Conservation (phyloP, 1,140 invertebrate species). For the Drosophila oshimai region DNA sequence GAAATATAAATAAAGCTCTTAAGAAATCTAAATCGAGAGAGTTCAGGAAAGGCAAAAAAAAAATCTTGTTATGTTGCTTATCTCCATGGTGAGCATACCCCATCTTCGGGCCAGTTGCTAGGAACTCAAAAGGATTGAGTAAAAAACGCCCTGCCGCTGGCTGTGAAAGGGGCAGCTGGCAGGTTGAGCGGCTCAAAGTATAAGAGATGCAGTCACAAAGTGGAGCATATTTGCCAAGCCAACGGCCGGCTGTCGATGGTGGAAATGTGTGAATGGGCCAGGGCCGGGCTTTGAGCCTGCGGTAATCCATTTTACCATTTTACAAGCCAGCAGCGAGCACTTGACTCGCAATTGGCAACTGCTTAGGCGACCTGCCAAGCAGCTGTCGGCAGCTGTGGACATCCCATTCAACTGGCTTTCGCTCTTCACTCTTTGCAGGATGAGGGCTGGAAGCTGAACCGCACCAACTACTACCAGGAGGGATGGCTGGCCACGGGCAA, state of each 20-base stretch:
- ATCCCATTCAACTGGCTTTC: conserved; percentile 10
- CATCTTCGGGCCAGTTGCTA: background rate
- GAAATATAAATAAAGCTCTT: no score
- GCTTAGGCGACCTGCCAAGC: conserved; percentile 55
- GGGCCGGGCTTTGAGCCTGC: conserved; percentile 18
- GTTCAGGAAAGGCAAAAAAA: background rate
- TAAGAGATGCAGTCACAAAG: conserved; percentile 24
- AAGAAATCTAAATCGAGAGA: no score
- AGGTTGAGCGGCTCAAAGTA: conserved; percentile 18
- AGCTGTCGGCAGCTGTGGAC: conserved; percentile 35
- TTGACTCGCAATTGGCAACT: conserved; percentile 63
- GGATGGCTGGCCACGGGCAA: conserved; percentile 99
- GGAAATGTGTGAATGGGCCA: conserved; percentile 35
- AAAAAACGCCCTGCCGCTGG: conserved; percentile 13
- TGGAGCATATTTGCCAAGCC: conserved; percentile 37
- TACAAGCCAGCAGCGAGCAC: conserved; percentile 26
- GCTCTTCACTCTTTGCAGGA: conserved; percentile 85
- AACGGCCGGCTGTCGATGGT: conserved; percentile 12
- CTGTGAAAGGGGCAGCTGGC: conserved; percentile 21
- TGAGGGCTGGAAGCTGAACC: conserved; percentile 96
- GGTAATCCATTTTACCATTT: conserved; percentile 68
- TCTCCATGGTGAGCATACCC: conserved; percentile 25
- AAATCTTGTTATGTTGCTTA: no score
- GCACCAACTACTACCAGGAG: conserved; percentile 98
- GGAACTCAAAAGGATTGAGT: conserved; percentile 10